A percentile compares a stretch with the other conserved stretches of the same genome.
Evolutionary conservation across 2,888 invertebrate genomes (phyloP).

Genomic region (Deroplatys truncata): DNA sequence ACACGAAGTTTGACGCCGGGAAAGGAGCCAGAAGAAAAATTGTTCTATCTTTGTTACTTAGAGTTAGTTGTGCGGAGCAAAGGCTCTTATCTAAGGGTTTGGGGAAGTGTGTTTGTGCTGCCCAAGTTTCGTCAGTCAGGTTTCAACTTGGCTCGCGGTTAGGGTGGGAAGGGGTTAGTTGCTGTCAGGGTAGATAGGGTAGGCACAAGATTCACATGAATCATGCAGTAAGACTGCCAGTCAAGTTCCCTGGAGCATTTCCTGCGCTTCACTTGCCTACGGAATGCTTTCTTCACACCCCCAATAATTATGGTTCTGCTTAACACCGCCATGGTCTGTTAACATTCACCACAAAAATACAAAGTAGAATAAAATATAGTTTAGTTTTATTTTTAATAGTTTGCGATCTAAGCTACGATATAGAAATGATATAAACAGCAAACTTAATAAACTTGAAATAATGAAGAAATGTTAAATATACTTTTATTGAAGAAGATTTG

Average conservation of each 20-base stretch:
- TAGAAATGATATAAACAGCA: too few species aligned
- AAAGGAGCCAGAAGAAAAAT: not conserved
- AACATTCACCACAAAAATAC: too few species aligned
- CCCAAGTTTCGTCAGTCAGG: not conserved
- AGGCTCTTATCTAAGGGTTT: not conserved
- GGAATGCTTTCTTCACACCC: not conserved
- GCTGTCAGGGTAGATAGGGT: not conserved
- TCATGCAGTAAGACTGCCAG: not conserved
- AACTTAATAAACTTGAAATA: too few species aligned
- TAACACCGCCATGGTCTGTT: too few species aligned
- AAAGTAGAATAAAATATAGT: too few species aligned
- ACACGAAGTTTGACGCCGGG: not conserved
- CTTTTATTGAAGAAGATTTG: too few species aligned
- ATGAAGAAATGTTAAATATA: too few species aligned
- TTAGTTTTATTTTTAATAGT: too few species aligned
- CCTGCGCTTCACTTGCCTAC: not conserved
- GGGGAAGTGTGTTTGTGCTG: not conserved
- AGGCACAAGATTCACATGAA: not conserved
- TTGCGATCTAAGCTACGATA: too few species aligned
- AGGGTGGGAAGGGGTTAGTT: not conserved
- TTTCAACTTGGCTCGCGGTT: not conserved
- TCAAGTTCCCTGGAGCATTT: not conserved
- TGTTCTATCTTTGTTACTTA: not conserved
- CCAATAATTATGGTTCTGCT: too few species aligned
- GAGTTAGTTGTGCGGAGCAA: not conserved